Percentiles rank a stretch among this genome's conserved stretches.
phyloP scores from a whole-genome alignment of 2,113 vertebrate genomes.

The Lophotis ruficrista region DNA sequence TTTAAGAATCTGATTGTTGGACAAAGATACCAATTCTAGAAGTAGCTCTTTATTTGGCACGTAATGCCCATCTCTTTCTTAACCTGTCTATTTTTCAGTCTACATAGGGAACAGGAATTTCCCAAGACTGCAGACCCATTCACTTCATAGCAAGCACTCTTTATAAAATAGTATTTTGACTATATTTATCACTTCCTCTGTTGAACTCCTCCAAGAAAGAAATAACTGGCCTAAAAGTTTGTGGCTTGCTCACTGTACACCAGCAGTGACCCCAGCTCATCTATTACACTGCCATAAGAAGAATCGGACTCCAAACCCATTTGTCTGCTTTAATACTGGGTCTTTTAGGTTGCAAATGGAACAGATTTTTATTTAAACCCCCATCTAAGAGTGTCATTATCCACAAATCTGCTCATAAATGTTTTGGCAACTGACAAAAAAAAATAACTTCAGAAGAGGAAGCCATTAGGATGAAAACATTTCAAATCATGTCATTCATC shows the following conservation, averaged over 20 bases:
- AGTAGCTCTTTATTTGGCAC: background rate
- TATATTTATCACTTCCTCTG: background rate
- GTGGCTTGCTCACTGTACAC: background rate
- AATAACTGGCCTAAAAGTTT: background rate
- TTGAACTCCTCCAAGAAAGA: background rate
- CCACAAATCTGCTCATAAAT: constrained; percentile 74
- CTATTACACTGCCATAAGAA: background rate
- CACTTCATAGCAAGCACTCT: background rate
- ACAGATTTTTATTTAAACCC: constrained; percentile 73
- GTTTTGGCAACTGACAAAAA: constrained; percentile 74
- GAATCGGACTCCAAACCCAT: constrained; percentile 32
- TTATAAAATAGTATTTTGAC: background rate
- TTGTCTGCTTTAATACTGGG: constrained; percentile 42
- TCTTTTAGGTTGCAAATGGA: constrained; percentile 60
- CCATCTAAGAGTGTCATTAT: constrained; percentile 70
- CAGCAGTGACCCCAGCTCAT: constrained; percentile 31
- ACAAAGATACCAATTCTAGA: background rate
- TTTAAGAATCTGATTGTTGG: background rate
- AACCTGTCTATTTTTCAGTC: background rate
- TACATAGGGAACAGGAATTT: background rate
- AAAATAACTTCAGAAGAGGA: constrained; percentile 70
- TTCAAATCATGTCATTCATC: constrained; percentile 74
- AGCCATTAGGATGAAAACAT: constrained; percentile 73
- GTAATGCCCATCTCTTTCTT: background rate
- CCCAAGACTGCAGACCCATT: background rate